phyloP scores from a whole-genome alignment of 37 sponge, comb jelly and placozoan genomes.

The Hormiphora californensis region DNA sequence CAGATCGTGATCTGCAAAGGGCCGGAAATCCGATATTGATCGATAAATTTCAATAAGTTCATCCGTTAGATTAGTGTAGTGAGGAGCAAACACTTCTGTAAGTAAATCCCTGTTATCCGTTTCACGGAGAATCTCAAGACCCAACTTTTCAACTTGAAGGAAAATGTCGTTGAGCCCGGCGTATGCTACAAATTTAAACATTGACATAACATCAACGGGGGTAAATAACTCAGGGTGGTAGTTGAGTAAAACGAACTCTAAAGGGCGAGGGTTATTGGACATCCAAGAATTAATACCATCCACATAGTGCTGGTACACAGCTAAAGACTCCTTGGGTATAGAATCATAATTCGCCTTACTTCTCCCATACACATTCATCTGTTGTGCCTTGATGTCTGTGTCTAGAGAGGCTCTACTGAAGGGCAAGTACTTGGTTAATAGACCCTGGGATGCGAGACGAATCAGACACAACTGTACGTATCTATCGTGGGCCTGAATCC shows the following conservation, averaged over 20 bases:
- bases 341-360: background rate
- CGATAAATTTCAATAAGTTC: constrained; percentile 12
- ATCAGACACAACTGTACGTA: background rate
- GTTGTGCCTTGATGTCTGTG: background rate
- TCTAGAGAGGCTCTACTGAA: background rate
- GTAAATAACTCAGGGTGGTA: background rate
- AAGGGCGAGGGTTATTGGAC: background rate
- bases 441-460: background rate
- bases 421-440: background rate
- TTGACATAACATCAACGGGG: background rate
- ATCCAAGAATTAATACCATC: constrained; percentile 1
- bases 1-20: background rate
- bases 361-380: background rate
- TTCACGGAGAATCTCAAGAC: background rate
- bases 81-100: background rate
- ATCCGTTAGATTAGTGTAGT: background rate
- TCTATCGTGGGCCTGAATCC: background rate
- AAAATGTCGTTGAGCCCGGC: constrained; percentile 1
- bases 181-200: background rate
- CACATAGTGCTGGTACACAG: background rate
- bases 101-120: background rate
- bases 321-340: background rate
- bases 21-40: background rate
- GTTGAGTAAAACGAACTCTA: constrained; percentile 12
- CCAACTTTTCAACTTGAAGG: background rate